Conservation (phyloP, 1,140 invertebrate genomes). For the Drosophila micromelanica region DNA sequence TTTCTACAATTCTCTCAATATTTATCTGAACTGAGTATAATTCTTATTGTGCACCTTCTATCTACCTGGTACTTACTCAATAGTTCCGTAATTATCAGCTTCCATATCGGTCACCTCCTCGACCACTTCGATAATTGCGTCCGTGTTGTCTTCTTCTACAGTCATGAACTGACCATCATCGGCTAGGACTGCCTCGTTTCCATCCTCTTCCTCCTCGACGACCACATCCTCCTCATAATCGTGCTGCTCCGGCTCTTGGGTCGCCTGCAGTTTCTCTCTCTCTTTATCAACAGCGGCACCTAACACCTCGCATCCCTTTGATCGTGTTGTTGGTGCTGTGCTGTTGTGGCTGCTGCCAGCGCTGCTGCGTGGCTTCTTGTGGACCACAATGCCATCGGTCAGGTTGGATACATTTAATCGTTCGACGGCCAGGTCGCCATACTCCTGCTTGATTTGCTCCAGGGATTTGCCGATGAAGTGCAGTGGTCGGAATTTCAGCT, state of each 20-base stretch:
- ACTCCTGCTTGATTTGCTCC: constrained; percentile 72
- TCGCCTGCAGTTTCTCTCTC: not conserved
- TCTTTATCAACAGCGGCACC: not conserved
- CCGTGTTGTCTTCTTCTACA: constrained; percentile 58
- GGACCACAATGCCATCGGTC: constrained; percentile 60
- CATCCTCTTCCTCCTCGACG: constrained; percentile 45
- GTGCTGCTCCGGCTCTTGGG: constrained; percentile 6
- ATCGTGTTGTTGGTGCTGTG: not conserved
- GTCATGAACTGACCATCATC: constrained; percentile 46
- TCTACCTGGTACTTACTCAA: constrained; percentile 52
- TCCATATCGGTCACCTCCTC: constrained; percentile 60
- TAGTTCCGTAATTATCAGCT: constrained; percentile 51
- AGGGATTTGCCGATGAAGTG: constrained; percentile 72
- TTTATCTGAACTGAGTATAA: too few species aligned
- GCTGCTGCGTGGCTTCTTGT: constrained; percentile 57
- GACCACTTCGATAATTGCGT: constrained; percentile 70
- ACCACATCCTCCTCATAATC: constrained; percentile 54
- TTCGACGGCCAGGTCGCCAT: constrained; percentile 67
- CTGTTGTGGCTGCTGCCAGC: constrained; percentile 16
- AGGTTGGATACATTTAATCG: constrained; percentile 65
- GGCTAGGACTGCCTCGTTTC: not conserved
- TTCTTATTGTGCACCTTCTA: not conserved
- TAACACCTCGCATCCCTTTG: not conserved
- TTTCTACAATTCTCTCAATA: not conserved
- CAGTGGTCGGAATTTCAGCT: constrained; percentile 64